These are phyloP conservation scores for Taxidea taxus DNA, from an alignment of 2,113 vertebrate genomes.

Conservation along the genomic window DNA sequence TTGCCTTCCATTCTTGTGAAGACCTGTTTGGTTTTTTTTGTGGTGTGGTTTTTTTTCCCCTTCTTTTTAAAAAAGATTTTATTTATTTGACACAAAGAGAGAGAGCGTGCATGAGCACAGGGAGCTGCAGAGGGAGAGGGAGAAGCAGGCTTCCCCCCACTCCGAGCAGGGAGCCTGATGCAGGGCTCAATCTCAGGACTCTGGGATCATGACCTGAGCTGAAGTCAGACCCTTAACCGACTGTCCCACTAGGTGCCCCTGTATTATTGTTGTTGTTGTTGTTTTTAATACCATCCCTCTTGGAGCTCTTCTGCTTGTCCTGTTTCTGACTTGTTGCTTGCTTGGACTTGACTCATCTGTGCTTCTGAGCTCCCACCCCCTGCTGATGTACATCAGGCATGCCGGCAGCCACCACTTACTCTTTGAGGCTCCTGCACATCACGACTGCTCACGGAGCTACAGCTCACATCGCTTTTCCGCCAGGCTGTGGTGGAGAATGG, in stretches of 20 bases:
- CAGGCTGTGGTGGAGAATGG: background rate
- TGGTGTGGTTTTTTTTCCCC: background rate
- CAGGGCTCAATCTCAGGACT: background rate
- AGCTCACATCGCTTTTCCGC: background rate
- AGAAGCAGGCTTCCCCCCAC: too few relatives aligned
- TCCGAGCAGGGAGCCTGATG: too few relatives aligned
- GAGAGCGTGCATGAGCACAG: too few relatives aligned
- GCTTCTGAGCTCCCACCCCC: background rate
- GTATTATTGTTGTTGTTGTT: too few relatives aligned
- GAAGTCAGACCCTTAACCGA: too few relatives aligned
- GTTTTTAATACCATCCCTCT: background rate
- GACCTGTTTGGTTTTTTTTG: background rate
- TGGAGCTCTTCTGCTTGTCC: background rate
- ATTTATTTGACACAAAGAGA: too few relatives aligned
- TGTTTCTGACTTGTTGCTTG: background rate
- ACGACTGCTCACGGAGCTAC: background rate
- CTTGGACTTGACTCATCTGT: background rate
- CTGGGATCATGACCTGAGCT: too few relatives aligned
- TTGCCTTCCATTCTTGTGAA: background rate
- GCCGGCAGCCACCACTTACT: background rate
- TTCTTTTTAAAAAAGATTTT: too few relatives aligned
- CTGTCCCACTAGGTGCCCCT: too few relatives aligned
- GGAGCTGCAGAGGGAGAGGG: too few relatives aligned
- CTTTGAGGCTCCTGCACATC: background rate
- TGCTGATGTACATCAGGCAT: background rate